phyloP scores from a whole-genome alignment of 2,888 invertebrate genomes.

The Drosophila greeni region DNA sequence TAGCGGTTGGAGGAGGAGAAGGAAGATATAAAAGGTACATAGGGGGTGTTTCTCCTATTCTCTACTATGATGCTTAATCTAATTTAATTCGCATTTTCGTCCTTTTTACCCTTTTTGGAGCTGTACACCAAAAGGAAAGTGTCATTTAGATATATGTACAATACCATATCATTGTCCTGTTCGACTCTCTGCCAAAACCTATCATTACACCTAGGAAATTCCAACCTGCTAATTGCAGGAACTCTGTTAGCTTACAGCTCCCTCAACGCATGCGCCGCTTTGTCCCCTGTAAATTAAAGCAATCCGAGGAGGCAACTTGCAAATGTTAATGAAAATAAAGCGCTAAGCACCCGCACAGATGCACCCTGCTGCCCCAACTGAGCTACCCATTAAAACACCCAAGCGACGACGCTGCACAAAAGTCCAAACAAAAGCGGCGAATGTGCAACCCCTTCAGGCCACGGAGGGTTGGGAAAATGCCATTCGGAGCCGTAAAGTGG shows the following conservation, averaged over 20 bases:
- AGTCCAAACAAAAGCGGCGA: conserved; percentile 44
- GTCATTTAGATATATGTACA: background rate
- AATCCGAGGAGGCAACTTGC: conserved; percentile 54
- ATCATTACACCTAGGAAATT: background rate
- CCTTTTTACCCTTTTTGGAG: background rate
- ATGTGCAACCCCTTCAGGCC: conserved; percentile 39
- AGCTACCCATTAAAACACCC: conserved; percentile 69
- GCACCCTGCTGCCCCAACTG: conserved; percentile 20
- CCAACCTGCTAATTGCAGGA: conserved; percentile 20
- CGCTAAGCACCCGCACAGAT: conserved; percentile 45
- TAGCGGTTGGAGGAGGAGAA: background rate
- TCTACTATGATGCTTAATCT: background rate
- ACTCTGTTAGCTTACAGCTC: conserved; percentile 42
- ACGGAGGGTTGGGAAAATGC: conserved; percentile 30
- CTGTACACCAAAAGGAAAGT: background rate
- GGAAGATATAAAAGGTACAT: background rate
- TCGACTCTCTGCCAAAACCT: background rate
- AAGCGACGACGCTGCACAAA: conserved; percentile 51
- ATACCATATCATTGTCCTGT: background rate
- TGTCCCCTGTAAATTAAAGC: conserved; percentile 16
- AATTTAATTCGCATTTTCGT: background rate
- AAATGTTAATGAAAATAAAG: conserved; percentile 73
- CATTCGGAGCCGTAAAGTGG: conserved; percentile 67
- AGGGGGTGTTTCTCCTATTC: conserved; percentile 23
- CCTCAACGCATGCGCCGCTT: conserved; percentile 58